These are phyloP conservation scores for Holothuria scabra DNA, from an alignment of 53 echinoderm and acorn worm species.

Conservation along the genomic window DNA sequence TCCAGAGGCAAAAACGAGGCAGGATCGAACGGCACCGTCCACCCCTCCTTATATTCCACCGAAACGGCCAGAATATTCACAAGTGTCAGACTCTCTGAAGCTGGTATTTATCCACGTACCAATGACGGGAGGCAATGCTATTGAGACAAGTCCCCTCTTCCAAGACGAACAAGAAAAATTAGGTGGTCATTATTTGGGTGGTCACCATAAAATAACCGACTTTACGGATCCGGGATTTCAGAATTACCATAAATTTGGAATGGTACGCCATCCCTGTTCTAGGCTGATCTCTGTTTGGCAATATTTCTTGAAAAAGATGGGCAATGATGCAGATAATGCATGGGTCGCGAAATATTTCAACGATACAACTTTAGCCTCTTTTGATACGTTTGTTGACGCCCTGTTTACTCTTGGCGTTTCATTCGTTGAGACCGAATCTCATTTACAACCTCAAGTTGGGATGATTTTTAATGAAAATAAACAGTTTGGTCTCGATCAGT, in stretches of 20 bases:
- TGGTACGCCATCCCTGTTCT: conserved; percentile 21
- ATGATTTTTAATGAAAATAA: background rate
- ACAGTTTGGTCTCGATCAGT: conserved; percentile 12
- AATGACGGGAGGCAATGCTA: too few relatives aligned
- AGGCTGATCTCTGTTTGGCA: conserved; percentile 5
- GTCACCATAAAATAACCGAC: too few relatives aligned
- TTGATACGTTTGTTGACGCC: background rate
- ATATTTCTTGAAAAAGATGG: background rate
- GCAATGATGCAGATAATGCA: background rate
- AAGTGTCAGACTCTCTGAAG: too few relatives aligned
- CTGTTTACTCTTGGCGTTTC: background rate
- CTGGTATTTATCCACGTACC: too few relatives aligned
- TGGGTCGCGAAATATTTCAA: too few relatives aligned
- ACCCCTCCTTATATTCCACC: too few relatives aligned
- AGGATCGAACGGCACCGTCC: too few relatives aligned
- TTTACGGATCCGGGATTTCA: background rate
- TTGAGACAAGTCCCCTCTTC: too few relatives aligned
- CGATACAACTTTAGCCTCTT: background rate
- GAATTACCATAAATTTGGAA: background rate
- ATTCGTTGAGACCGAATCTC: background rate
- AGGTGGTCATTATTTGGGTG: too few relatives aligned
- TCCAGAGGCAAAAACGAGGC: too few relatives aligned
- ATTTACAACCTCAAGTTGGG: background rate
- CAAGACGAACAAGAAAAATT: too few relatives aligned
- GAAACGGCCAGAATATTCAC: too few relatives aligned